Evolutionary conservation across 92 coral and sea anemone genomes (phyloP), one percentile per base, ranked within the genome.

Genomic region (Porites divaricata): DNA sequence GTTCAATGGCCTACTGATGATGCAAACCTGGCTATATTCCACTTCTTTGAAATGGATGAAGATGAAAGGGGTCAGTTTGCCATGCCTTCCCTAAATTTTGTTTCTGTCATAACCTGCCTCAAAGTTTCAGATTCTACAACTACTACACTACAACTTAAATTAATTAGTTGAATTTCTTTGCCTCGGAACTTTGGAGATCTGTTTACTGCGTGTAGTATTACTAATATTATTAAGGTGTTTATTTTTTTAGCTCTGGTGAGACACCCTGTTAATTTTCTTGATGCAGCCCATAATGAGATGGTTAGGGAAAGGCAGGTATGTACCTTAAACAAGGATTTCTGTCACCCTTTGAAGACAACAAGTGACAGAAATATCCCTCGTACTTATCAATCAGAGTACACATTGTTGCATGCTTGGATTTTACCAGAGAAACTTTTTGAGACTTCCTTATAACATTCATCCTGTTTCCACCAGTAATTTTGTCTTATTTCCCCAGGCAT

Each of bases 31-130:
- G 93, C 92, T 24, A 88, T 86, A 2, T 87, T 87, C 72, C 99
- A 96, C 77, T 96, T 58, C 92, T 96, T 95, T 88, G 99, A 96
- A 86, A 90, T 93, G 85, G 99, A 96, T 66, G 99, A 96, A 58
- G 99, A 96, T 61, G 99, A 96, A 80, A 88, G 98, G 92, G 95
- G 98, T 94, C 69, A 51, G 85, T 80, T n/a, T 26, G 25, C 28
- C 10, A 53, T 53, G 58, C 15, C 15, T 10, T 11, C 13, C 13
- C 15, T 54, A 54, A 54, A 54, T 11, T 54, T 15, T 54, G 12
- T 12, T 11, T 11, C 16, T 54, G 59, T 35, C 45, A 35, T 35
- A 35, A 35, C 45, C 45, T 35, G 45, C 45, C 0, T 35, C 45
- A 5, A 35, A 4, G 45, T 35, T 35, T 54, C 59, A 11, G 59